These are phyloP conservation scores for Illadopsis cleaveri DNA, from an alignment of 2,113 vertebrate species.

Conservation along the genomic window DNA sequence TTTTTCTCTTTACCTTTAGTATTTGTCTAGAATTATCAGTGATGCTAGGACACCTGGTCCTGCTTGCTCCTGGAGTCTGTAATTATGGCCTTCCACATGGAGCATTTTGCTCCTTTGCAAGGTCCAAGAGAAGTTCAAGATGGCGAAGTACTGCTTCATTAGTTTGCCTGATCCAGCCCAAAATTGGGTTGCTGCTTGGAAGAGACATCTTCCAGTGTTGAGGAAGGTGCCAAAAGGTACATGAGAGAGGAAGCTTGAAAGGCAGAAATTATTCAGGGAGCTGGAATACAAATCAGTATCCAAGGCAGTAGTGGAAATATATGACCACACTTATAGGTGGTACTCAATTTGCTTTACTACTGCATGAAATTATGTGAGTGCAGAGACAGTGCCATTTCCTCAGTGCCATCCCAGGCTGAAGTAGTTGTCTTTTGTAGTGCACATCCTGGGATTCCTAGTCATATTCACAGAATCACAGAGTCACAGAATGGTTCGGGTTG, in stretches of 20 bases:
- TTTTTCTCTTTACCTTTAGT: background rate
- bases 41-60: background rate
- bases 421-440: background rate
- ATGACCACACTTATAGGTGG: background rate
- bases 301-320: background rate
- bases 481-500: background rate
- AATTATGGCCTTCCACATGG: background rate
- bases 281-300: background rate
- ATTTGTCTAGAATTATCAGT: background rate
- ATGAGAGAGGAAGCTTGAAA: background rate
- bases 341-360: background rate
- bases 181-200: background rate
- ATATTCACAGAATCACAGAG: background rate
- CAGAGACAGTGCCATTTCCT: background rate
- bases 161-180: background rate
- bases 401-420: background rate
- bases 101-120: accelerated
- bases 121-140: background rate
- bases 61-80: background rate
- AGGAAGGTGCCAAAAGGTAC: background rate
- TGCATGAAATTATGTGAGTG: background rate
- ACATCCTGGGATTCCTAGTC: background rate
- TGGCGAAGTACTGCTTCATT: background rate
- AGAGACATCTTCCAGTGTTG: background rate
- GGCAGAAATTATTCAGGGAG: background rate